A percentile compares a stretch with the other conserved stretches of the same genome.
Evolutionary conservation across 2,888 invertebrate species (phyloP).

Genomic region (Coronaproctus castanopsis): DNA sequence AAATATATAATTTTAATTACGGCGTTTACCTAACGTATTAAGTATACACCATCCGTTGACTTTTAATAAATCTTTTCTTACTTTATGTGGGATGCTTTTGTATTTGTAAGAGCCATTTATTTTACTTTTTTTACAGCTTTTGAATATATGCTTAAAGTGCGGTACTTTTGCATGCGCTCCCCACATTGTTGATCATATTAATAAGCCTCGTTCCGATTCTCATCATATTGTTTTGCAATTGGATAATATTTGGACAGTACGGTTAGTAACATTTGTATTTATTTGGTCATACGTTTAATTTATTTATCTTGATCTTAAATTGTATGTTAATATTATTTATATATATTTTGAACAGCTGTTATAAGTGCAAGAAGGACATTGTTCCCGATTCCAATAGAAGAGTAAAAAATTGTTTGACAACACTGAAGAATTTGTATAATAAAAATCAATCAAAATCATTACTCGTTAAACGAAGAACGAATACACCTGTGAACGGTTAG

Average conservation of each 20-base stretch:
- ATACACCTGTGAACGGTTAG: too few relatives aligned
- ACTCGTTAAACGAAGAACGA: too few relatives aligned
- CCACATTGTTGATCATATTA: conserved; percentile 54
- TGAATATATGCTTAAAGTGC: conserved; percentile 64
- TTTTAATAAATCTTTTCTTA: too few relatives aligned
- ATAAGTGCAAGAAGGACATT: background rate
- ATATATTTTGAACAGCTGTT: too few relatives aligned
- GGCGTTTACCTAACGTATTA: too few relatives aligned
- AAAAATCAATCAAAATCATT: background rate
- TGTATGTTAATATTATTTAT: too few relatives aligned
- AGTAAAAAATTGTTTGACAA: background rate
- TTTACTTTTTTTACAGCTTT: conserved; percentile 18
- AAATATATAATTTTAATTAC: too few relatives aligned
- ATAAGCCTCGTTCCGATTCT: conserved; percentile 51
- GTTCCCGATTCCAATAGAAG: background rate
- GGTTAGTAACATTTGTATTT: background rate
- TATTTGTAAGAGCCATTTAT: background rate
- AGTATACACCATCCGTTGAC: too few relatives aligned
- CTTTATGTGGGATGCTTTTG: background rate
- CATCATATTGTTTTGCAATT: conserved; percentile 33
- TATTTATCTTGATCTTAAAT: too few relatives aligned
- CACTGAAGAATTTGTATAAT: background rate
- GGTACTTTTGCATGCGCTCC: conserved; percentile 55
- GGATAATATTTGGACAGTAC: conserved; percentile 5
- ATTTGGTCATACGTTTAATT: background rate